Evolutionary conservation across 2,113 vertebrate genomes (phyloP).

Genomic region (Chamaetylas fuelleborni): DNA sequence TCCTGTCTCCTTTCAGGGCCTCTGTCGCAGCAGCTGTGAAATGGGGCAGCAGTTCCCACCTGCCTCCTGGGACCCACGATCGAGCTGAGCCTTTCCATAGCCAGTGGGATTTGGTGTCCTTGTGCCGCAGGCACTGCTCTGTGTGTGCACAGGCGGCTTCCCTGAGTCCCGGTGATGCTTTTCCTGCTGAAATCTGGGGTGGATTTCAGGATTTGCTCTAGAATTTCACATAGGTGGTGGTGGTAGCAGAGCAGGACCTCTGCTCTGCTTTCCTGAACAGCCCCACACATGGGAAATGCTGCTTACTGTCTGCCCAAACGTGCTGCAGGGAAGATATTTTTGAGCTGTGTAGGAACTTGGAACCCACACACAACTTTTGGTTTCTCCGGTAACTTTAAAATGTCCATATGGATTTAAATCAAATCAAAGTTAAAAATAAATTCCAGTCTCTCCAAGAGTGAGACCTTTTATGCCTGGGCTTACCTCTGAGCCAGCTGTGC

Average conservation of each 20-base stretch:
- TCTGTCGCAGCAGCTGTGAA: background rate
- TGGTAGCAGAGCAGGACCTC: background rate
- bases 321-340: conserved; percentile 62
- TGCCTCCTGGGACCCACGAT: accelerated
- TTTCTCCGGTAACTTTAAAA: conserved; percentile 65
- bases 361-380: conserved; percentile 65
- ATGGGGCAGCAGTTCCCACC: background rate
- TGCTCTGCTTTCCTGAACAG: background rate
- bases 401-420: conserved; percentile 59
- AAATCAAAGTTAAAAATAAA: conserved; percentile 53
- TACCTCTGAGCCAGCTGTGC: background rate
- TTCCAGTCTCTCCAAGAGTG: background rate
- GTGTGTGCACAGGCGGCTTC: background rate
- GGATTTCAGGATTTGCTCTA: background rate
- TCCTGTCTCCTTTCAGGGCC: background rate
- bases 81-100: background rate
- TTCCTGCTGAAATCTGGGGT: background rate
- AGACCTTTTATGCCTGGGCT: conserved; percentile 28
- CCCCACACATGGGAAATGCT: background rate
- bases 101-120: background rate
- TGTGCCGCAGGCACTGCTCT: accelerated
- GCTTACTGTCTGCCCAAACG: conserved; percentile 14
- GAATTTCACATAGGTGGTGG: background rate
- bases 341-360: conserved; percentile 66
- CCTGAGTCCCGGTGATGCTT: accelerated